Evolutionary conservation across 2,113 vertebrate species (phyloP).

Genomic region (Platycercus adscitus): DNA sequence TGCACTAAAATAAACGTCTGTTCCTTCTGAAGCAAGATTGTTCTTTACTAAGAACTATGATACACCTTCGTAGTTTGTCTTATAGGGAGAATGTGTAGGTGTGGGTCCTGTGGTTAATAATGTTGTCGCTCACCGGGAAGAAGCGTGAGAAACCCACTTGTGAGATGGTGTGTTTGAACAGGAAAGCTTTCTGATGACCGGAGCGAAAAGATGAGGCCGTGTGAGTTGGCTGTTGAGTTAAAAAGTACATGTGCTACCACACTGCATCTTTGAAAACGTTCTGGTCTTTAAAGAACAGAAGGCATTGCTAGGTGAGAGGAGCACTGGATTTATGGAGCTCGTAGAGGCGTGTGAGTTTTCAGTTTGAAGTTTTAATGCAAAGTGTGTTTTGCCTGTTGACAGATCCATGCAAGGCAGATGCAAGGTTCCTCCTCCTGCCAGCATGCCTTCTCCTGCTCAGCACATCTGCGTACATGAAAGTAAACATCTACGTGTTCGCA

Average conservation of each 20-base stretch:
- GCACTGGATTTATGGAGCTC: fast-evolving
- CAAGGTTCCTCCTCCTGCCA: background rate
- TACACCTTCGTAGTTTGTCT: background rate
- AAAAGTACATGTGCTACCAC: background rate
- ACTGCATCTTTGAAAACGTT: background rate
- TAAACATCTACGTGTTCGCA: conserved; percentile 6
- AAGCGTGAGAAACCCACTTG: background rate
- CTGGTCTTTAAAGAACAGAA: background rate
- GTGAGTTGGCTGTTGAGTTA: background rate
- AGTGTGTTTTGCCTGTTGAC: background rate
- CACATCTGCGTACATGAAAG: background rate
- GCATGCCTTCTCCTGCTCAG: background rate
- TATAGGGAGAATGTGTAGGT: background rate
- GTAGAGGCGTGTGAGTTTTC: background rate
- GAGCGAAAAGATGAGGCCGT: background rate
- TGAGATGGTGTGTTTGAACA: background rate
- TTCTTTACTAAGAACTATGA: background rate
- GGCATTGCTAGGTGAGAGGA: background rate
- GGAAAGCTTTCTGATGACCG: background rate
- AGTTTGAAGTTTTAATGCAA: background rate
- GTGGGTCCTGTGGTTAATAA: background rate
- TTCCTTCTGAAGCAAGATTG: background rate
- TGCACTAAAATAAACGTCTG: background rate
- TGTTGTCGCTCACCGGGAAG: background rate
- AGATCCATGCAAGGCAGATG: background rate